Evolutionary conservation across 2,113 vertebrate genomes (phyloP).

Genomic region (Chrysochloris asiatica): DNA sequence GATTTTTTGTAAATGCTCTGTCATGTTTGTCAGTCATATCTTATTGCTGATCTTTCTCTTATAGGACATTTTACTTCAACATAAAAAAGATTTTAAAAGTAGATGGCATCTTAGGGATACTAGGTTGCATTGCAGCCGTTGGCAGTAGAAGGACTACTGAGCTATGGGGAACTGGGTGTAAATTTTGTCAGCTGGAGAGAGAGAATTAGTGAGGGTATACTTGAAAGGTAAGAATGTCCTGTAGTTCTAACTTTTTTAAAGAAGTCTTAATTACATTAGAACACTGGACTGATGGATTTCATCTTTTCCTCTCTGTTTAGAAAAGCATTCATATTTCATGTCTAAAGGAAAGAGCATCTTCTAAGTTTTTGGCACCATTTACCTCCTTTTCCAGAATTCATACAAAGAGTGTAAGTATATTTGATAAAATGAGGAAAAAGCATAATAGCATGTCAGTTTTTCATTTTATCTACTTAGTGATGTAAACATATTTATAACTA

Average conservation of each 20-base stretch:
- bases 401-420: constrained; percentile 84
- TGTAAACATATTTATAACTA: constrained; percentile 53
- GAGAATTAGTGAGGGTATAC: neutral
- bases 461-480: constrained; percentile 31
- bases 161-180: neutral
- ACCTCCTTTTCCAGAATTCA: constrained; percentile 85
- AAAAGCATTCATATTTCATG: constrained; percentile 87
- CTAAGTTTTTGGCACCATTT: constrained; percentile 85
- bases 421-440: neutral
- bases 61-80: neutral
- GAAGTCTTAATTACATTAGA: constrained; percentile 12
- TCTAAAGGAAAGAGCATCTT: constrained; percentile 82
- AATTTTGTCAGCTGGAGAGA: neutral
- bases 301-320: constrained; percentile 59
- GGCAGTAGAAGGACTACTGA: neutral
- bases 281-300: constrained; percentile 33
- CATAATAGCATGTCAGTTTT: neutral
- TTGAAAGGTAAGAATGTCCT: constrained; percentile 36
- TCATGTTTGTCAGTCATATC: neutral
- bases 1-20: constrained; percentile 38
- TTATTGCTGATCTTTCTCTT: neutral
- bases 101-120: neutral
- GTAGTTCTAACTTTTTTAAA: constrained; percentile 8
- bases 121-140: neutral
- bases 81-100: neutral